These are phyloP conservation scores for Phyllopteryx taeniolatus DNA, from an alignment of 2,113 vertebrate genomes.

Conservation along the genomic window DNA sequence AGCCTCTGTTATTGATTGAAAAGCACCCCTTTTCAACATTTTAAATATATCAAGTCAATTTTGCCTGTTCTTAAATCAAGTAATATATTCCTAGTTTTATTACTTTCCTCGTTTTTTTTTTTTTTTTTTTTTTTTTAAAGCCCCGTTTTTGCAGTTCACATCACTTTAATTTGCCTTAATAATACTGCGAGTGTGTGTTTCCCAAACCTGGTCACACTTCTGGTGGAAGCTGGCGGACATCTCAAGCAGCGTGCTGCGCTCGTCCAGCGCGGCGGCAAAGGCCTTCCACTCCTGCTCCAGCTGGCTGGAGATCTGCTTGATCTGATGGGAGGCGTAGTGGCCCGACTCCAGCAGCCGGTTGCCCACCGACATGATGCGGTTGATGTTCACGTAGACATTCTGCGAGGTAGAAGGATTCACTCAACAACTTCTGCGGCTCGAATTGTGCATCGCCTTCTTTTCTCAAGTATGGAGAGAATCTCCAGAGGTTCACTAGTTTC, in stretches of 20 bases:
- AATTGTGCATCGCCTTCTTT: not conserved
- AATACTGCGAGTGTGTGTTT: not conserved
- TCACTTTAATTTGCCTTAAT: not conserved
- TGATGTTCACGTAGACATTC: slow-evolving; percentile 99
- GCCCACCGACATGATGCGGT: slow-evolving; percentile 98
- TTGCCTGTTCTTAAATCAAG: no score
- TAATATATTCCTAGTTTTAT: no score
- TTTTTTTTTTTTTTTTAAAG: no score
- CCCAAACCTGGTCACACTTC: slow-evolving; percentile 91
- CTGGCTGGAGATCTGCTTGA: slow-evolving; percentile 95
- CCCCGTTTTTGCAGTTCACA: not conserved
- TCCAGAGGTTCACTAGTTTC: slow-evolving; percentile 36
- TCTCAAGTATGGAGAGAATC: slow-evolving; percentile 17
- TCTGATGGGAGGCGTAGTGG: slow-evolving; percentile 96
- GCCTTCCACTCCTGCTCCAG: slow-evolving; percentile 98
- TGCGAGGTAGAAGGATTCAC: slow-evolving; percentile 38
- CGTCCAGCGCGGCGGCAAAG: slow-evolving; percentile 92
- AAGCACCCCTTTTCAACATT: no score
- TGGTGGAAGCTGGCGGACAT: slow-evolving; percentile 98
- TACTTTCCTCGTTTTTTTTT: no score
- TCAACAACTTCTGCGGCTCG: not conserved
- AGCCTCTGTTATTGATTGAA: no score
- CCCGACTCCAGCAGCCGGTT: slow-evolving; percentile 93
- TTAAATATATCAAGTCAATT: no score
- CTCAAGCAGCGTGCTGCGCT: slow-evolving; percentile 93